phyloP scores from a whole-genome alignment of 92 coral and sea anemone species.

The Bergia sp. region DNA sequence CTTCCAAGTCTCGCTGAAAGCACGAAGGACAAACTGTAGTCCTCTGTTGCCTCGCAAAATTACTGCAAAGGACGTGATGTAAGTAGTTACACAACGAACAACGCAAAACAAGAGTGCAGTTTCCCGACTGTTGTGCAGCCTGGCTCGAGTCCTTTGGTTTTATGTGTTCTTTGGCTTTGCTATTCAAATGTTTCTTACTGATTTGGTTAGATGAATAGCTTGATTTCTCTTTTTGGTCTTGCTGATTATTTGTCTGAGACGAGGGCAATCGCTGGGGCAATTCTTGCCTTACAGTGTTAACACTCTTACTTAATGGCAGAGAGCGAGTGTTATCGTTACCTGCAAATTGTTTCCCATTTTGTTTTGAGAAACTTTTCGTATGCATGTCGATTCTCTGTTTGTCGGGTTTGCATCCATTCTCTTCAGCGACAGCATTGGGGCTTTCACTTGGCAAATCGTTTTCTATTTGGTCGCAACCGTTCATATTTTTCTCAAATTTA shows the following conservation, averaged over 20 bases:
- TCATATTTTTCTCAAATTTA: too few species aligned
- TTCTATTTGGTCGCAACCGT: too few species aligned
- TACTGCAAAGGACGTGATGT: background rate
- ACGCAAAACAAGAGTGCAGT: background rate
- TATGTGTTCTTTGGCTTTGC: background rate
- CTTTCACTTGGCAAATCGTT: too few species aligned
- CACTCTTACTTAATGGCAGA: background rate
- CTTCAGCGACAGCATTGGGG: too few species aligned
- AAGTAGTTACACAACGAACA: background rate
- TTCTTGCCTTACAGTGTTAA: background rate
- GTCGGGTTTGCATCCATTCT: too few species aligned
- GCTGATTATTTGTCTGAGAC: background rate
- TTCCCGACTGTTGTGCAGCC: background rate
- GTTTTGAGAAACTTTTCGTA: background rate
- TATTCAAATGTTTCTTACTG: background rate
- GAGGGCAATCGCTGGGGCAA: background rate
- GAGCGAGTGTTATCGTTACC: background rate
- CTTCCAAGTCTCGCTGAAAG: background rate
- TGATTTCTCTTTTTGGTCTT: background rate
- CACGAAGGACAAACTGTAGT: background rate
- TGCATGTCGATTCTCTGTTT: too few species aligned
- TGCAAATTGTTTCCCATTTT: background rate
- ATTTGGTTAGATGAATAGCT: background rate
- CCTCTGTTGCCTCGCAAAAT: background rate
- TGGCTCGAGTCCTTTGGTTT: too few species aligned